Conservation (phyloP, 2,888 invertebrate species). For the Drosophila algonquin region DNA sequence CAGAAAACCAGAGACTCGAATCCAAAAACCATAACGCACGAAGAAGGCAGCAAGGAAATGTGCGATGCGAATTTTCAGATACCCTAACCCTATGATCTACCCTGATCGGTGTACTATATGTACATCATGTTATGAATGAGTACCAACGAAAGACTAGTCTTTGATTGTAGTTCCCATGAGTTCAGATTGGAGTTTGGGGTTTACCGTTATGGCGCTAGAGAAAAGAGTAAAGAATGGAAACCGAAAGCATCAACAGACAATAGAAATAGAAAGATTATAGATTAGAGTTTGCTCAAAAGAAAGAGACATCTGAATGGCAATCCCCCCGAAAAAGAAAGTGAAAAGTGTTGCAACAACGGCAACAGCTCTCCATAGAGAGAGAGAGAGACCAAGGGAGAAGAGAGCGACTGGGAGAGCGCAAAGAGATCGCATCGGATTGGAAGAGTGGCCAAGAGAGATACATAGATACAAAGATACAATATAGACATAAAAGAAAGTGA, state of each 20-base stretch:
- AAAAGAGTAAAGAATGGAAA: background rate
- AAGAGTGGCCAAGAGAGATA: background rate
- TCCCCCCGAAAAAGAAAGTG: slow-evolving; percentile 62
- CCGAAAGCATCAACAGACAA: background rate
- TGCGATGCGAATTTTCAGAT: background rate
- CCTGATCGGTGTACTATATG: no score
- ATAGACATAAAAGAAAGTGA: slow-evolving; percentile 58
- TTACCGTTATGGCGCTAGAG: no score
- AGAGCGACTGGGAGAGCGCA: background rate
- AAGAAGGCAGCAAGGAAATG: no score
- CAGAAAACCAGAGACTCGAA: slow-evolving; percentile 20
- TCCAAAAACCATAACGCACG: slow-evolving; percentile 34
- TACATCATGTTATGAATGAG: no score
- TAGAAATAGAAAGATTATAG: background rate
- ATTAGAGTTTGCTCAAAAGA: slow-evolving; percentile 1
- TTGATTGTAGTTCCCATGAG: no score
- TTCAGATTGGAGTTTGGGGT: background rate
- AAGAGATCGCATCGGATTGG: background rate
- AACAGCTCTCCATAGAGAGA: slow-evolving; percentile 29
- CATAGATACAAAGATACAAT: slow-evolving; percentile 2
- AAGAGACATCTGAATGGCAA: slow-evolving; percentile 41
- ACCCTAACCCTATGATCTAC: background rate
- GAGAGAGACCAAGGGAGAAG: slow-evolving; percentile 12
- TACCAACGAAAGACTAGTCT: background rate
- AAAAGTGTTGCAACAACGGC: slow-evolving; percentile 58